These are phyloP conservation scores for Drosophila baimaii DNA, from an alignment of 1,140 invertebrate species.

Conservation along the genomic window DNA sequence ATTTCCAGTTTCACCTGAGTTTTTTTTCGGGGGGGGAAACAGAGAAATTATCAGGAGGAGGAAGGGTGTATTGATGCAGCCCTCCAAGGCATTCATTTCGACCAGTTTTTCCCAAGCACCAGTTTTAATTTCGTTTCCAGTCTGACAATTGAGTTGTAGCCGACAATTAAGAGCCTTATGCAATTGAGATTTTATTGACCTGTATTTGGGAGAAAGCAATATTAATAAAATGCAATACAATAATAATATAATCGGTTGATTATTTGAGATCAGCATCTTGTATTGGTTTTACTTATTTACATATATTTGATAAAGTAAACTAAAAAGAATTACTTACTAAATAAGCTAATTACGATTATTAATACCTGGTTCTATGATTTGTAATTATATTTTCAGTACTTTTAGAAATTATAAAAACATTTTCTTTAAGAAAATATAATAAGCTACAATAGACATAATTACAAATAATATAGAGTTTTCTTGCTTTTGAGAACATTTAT, in stretches of 20 bases:
- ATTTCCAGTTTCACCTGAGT: constrained; percentile 28
- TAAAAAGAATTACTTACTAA: no score
- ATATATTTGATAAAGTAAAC: no score
- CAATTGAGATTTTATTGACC: constrained; percentile 26
- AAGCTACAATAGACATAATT: no score
- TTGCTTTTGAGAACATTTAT: no score
- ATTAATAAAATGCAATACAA: no score
- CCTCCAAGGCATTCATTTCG: constrained; percentile 21
- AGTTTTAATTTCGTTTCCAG: constrained; percentile 42
- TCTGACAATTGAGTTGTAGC: constrained; percentile 64
- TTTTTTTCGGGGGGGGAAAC: neutral
- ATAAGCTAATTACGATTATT: no score
- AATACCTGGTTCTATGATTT: no score
- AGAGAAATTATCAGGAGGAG: constrained; percentile 18
- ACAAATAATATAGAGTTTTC: no score
- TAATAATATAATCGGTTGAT: neutral
- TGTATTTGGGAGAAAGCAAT: neutral
- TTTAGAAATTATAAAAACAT: no score
- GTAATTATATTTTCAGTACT: no score
- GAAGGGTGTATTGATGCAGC: neutral
- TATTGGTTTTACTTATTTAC: neutral
- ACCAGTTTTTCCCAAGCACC: constrained; percentile 22
- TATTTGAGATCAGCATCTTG: neutral
- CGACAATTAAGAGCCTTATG: constrained; percentile 34
- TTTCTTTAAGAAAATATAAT: no score